Evolutionary conservation across 30 jellyfish, hydroid and myxozoan genomes (phyloP).

Genomic region (Cassiopea xamachana): DNA sequence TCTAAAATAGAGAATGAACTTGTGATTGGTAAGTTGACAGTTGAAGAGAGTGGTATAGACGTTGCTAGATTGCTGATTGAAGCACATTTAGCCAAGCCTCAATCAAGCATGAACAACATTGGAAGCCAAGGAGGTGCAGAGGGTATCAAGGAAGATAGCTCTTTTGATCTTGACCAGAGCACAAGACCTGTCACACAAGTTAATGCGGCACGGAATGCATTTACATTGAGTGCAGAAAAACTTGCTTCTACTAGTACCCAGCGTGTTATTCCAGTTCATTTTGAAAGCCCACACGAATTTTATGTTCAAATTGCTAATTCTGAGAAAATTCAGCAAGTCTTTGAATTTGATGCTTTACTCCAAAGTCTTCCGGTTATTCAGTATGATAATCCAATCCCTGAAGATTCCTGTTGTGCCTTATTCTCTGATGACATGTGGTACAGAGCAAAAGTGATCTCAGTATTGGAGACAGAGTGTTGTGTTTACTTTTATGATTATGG

Average conservation of each 20-base stretch:
- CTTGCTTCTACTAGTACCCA: neutral
- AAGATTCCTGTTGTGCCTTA: conserved; percentile 52
- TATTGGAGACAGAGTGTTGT: conserved; percentile 2
- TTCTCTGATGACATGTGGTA: conserved; percentile 61
- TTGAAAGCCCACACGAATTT: conserved; percentile 62
- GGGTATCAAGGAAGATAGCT: neutral
- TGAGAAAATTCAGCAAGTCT: conserved; percentile 38
- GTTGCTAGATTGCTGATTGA: conserved; percentile 28
- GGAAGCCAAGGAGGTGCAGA: neutral
- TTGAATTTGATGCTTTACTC: conserved; percentile 39
- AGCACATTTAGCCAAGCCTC: conserved; percentile 14
- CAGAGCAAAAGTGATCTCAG: conserved; percentile 72
- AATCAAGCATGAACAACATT: too few relatives aligned
- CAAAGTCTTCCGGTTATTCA: conserved; percentile 13
- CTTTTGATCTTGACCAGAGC: too few relatives aligned
- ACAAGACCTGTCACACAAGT: neutral
- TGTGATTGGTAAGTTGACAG: neutral
- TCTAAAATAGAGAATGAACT: neutral
- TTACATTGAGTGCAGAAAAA: neutral
- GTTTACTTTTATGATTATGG: conserved; percentile 57
- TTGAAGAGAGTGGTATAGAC: neutral
- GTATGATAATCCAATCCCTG: neutral
- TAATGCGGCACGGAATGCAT: neutral
- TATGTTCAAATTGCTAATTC: conserved; percentile 64
- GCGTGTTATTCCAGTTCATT: conserved; percentile 61